phyloP scores from a whole-genome alignment of 2,113 vertebrate species.

The Raja brachyura region DNA sequence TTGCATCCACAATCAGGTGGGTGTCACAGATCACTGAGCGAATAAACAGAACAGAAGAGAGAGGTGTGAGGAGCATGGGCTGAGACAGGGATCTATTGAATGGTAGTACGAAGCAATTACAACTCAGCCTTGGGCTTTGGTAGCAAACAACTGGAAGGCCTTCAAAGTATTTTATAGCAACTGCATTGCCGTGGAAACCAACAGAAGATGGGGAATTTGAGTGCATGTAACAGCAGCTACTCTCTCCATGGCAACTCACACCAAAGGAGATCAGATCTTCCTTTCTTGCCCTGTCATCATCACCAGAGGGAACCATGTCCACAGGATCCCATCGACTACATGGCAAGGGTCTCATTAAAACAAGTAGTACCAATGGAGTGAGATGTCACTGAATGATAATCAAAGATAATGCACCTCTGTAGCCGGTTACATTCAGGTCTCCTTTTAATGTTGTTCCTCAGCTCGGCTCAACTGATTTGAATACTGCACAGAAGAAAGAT shows the following conservation, averaged over 20 bases:
- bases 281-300: not conserved
- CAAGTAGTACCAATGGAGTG: not conserved
- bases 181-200: not conserved
- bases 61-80: not conserved
- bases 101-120: not conserved
- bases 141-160: not conserved
- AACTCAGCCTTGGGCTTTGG: not conserved
- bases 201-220: not conserved
- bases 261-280: not conserved
- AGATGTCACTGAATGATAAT: not conserved
- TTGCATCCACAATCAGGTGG: not conserved
- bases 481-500: not conserved
- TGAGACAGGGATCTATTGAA: not conserved
- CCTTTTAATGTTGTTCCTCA: not conserved
- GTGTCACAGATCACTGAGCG: not conserved
- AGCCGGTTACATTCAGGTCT: not conserved
- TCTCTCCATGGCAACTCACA: not conserved
- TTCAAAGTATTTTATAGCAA: not conserved
- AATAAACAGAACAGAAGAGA: not conserved
- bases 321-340: not conserved
- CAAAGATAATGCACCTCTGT: not conserved
- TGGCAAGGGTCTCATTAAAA: not conserved
- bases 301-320: not conserved
- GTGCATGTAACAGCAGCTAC: not conserved
- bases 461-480: not conserved